Base-by-base conservation (phyloP, 2,888 invertebrate genomes). In the Noctua comes region DNA sequence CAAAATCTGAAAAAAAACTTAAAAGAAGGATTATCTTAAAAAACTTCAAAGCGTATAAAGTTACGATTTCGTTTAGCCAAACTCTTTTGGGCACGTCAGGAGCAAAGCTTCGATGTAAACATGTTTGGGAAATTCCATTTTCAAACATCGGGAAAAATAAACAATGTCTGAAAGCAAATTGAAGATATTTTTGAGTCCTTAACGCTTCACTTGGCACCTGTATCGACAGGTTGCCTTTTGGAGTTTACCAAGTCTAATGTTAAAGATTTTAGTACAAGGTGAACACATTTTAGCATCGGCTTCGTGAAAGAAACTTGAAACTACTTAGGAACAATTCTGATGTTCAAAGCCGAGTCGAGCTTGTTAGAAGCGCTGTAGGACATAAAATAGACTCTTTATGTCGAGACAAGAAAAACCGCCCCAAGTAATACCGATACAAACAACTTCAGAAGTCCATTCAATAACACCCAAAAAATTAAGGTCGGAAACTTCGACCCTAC, bases 111-210 rank as follows among this genome's bases (percentile, higher is more conserved):
- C 71, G 66, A 82, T 80, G 88, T 85, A 86, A 89, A 90, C 84
- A 87, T 84, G 86, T 91, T 88, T 83, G 74, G 74, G 36, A 84
- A 84, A 88, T 85, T 85, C 80, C 69, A 85, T 80, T 86, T 88
- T 80, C 74, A 69, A 79, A 84, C 88, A 81, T 71, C 72, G 68
- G 64, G 74, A 62, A 84, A 84, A 85, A 85, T 83, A 88, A 85
- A 88, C 85, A 80, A 83, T 86, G 76, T 76, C 64, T 79, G 72
- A 48, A 70, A 76, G 84, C 68, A 81, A 85, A 84, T 86, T 75
- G 81, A 76, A 86, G 73, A 88, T 88, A 84, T 86, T 88, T 88
- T 83, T 73, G 79, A 77, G 76, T 81, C 66, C 78, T 76, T 80
- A 80, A 86, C 71, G 82, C 77, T 82, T 77, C 84, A 77, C 72